Evolutionary conservation across 2,888 invertebrate genomes (phyloP), one percentile per base, ranked within the genome.

Genomic region (Trimorus sp.): DNA sequence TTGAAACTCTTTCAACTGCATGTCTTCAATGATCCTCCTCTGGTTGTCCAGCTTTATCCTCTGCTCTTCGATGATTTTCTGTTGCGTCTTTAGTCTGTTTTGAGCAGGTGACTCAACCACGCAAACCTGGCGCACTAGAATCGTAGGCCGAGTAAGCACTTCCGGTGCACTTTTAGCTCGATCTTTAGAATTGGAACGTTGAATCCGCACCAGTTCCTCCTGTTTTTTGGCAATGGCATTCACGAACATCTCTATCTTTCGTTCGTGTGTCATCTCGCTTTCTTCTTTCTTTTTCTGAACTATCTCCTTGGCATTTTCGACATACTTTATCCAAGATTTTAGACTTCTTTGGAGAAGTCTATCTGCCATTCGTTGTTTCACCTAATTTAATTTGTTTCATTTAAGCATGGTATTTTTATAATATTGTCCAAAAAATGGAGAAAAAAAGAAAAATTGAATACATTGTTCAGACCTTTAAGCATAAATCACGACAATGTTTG

Each of bases 41-140:
- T 96, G 96, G 78, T 95, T 94, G 77, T 95, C 94, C 77, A 96
- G 89, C 91, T 96, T 96, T 1, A 93, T 92, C 88, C 94, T 95
- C 89, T 96, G 96, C 38, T 94, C 91, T 38, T 95, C 94, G 77
- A 96, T 96, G 54, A 96, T 95, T 84, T 94, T 94, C 88, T 95
- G 95, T 89, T 96, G 96, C 9, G 95, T 93, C 90, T 94, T 94
- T 5, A 91, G 58, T 58, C 84, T 68, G 63, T 79, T 87, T 48
- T 87, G 86, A 5, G 89, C 88, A 0, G 89, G 88, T 1, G 89
- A 83, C 0, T 88, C 87, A 11, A 85, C 81, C 7, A 84, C 58
- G n/a, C 62, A 78, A 36, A 51, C 59, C 16, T 78, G 69, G 42
- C 70, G 51, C 0, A 69, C 60, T 37, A 79, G 7, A 51, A 68